Evolutionary conservation across 2,113 vertebrate species (phyloP).

Genomic region (Poeciliopsis retropinna): DNA sequence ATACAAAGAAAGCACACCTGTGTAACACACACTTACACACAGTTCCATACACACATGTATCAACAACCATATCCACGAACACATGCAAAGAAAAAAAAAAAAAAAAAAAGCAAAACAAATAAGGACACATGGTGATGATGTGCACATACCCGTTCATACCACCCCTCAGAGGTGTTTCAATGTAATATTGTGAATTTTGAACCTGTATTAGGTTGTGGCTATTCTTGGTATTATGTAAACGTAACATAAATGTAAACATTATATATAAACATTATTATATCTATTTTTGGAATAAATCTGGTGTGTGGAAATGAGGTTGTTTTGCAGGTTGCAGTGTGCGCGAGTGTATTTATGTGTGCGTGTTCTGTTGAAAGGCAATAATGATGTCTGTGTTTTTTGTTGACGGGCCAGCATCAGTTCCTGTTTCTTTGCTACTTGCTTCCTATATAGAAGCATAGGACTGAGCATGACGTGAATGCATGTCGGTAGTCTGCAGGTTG

Average conservation of each 20-base stretch:
- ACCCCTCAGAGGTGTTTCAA: conserved; percentile 69
- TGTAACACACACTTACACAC: conserved; percentile 46
- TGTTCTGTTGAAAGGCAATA: conserved; percentile 76
- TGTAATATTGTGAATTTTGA: conserved; percentile 80
- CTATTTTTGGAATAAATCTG: conserved; percentile 80
- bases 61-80: conserved; percentile 35
- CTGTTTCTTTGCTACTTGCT: conserved; percentile 57
- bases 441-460: conserved; percentile 33
- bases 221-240: conserved; percentile 76
- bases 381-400: conserved; percentile 69
- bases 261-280: conserved; percentile 79
- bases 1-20: conserved; percentile 69
- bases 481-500: conserved; percentile 32
- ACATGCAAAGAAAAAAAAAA: conserved; percentile 23
- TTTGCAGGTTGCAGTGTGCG: conserved; percentile 61
- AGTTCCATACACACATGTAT: conserved; percentile 19
- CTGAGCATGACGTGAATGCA: conserved; percentile 29
- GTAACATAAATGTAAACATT: conserved; percentile 78
- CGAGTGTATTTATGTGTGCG: conserved; percentile 52
- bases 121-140: conserved; percentile 12
- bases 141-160: conserved; percentile 56
- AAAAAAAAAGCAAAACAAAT: conserved; percentile 11
- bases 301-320: conserved; percentile 54
- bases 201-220: conserved; percentile 80
- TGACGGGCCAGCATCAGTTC: conserved; percentile 69